Conservation (phyloP, 2,797 vertebrate genomes). For the Linurgus olivaceus region DNA sequence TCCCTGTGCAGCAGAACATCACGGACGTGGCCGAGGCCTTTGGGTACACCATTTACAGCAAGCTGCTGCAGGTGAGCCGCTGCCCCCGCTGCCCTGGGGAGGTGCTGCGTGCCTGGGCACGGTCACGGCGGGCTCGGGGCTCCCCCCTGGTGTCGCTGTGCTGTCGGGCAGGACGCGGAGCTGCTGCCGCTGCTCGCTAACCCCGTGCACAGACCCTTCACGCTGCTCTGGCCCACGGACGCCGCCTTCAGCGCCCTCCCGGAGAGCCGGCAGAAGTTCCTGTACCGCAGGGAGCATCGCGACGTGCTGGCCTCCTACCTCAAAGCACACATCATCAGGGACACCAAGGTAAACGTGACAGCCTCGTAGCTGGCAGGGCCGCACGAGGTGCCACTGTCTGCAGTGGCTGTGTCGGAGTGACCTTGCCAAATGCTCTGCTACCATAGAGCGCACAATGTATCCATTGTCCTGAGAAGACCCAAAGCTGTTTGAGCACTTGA, state of each 20-base stretch:
- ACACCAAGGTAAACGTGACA: conserved; percentile 68
- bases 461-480: not conserved
- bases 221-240: conserved; percentile 93
- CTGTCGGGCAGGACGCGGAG: conserved; percentile 75
- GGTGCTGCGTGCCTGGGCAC: accelerated
- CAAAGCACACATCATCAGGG: conserved; percentile 87
- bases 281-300: conserved; percentile 84
- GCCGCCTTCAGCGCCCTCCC: conserved; percentile 80
- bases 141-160: not conserved
- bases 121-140: not conserved
- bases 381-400: accelerated
- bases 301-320: conserved; percentile 83
- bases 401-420: accelerated
- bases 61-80: conserved; percentile 83
- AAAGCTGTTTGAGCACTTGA: not conserved
- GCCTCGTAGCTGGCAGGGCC: not conserved
- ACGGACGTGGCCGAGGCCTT: conserved; percentile 78
- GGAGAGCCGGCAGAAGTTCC: conserved; percentile 79
- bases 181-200: conserved; percentile 80
- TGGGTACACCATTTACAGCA: conserved; percentile 86
- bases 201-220: conserved; percentile 83
- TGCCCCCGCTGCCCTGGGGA: not conserved
- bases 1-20: conserved; percentile 81
- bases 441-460: not conserved
- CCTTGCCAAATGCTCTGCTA: not conserved